Evolutionary conservation across 2,888 invertebrate species (phyloP), one percentile per base, ranked within the genome.

Genomic region (Pandemis cinnamomeana): DNA sequence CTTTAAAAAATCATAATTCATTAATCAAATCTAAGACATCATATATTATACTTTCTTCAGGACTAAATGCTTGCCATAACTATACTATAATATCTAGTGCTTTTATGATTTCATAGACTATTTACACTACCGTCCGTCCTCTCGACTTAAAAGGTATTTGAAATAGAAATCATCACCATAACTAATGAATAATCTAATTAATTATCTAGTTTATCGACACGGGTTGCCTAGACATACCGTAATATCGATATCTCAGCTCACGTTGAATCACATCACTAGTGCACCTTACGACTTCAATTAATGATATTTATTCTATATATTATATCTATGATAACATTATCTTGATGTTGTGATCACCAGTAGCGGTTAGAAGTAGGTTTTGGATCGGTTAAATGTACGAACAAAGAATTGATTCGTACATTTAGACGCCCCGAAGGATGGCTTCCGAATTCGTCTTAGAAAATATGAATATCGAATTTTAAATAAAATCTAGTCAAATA

Each of bases 311-410:
- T 55, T 67, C 71, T 76, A 74, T 70, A 55, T 58, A 71, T 61
- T 44, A 42, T 76, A 78, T 76, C 53, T 53, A 72, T 73, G 58
- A 41, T 60, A 41, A 64, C 61, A 41, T 79, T 79, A 77, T 83
- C 78, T 82, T 78, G 83, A 83, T 87, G 86, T 87, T 86, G 85
- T 87, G 85, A 86, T 80, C 77, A 78, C 81, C 80, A 70, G 79
- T 83, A 83, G 81, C 76, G 71, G 74, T 78, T 83, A 81, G 80
- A 55, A 61, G 79, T 86, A 86, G 81, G 80, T 80, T 78, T 80
- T 78, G 80, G 80, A 79, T 71, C 73, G 75, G 77, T 79, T 81
- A 80, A 83, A 86, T 78, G 82, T 83, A 79, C 80, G 81, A 77
- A 58, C 44, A 67, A 15, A 63, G 69, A 48, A 72, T 70, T 74